phyloP scores from a whole-genome alignment of 2,113 vertebrate genomes.

The Orycteropus afer region DNA sequence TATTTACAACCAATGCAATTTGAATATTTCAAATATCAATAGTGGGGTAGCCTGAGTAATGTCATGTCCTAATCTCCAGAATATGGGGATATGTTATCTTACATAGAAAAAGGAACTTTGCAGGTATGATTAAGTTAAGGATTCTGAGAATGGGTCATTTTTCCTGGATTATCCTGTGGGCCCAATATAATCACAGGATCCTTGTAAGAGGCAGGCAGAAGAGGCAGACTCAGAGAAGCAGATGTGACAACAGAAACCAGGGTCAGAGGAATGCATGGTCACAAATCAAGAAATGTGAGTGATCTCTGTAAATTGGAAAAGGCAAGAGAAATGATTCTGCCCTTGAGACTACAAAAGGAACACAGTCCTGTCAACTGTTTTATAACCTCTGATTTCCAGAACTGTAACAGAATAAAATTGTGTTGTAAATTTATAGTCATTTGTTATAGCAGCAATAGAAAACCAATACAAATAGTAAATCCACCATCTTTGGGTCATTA shows the following conservation, averaged over 20 bases:
- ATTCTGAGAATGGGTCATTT: neutral
- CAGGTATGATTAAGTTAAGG: neutral
- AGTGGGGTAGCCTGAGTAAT: neutral
- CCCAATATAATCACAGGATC: neutral
- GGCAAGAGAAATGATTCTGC: neutral
- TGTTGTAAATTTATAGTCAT: neutral
- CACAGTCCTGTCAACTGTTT: neutral
- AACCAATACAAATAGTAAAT: neutral
- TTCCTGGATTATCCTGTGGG: neutral
- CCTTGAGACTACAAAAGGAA: neutral
- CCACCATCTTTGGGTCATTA: neutral
- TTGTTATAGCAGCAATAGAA: neutral
- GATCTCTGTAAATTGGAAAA: neutral
- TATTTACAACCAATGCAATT: neutral
- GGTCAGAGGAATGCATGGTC: accelerated
- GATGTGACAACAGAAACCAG: neutral
- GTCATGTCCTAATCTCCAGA: neutral
- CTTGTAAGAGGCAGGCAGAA: neutral
- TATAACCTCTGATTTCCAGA: neutral
- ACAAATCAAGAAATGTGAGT: neutral
- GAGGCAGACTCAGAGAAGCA: neutral
- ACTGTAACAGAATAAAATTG: neutral
- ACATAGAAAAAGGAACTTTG: neutral
- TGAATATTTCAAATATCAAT: neutral
- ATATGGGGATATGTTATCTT: neutral